Base-by-base conservation (phyloP, 2,888 invertebrate genomes). In the Tholera decimalis region DNA sequence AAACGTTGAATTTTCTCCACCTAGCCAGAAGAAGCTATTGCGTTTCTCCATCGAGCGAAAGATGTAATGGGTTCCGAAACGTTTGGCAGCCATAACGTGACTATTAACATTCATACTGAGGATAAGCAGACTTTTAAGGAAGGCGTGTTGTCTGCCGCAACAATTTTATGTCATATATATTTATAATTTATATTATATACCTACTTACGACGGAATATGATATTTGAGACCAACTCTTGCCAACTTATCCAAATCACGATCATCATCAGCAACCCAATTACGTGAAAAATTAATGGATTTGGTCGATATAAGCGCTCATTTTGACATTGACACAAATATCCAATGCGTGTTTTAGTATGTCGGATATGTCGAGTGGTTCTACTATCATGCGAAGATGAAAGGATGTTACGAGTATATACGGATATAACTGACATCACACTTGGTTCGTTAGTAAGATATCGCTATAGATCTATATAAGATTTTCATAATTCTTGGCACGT, bases 41-140 rank as follows among this genome's bases (percentile, higher is more conserved):
- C 47, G 15, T 20, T 46, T 37, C 47, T 41, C 39, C 55, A 59
- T 73, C 44, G 57, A 9, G 50, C 72, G 54, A 69, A 64, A 62
- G 56, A 22, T 53, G 41, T 66, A 66, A 69, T 66, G 56, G 39
- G 60, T 73, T 80, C 61, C 73, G 61, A 55, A 51, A 50, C 78
- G 59, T 80, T 79, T 67, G 63, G 53, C 73, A 77, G 50, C 47
- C 46, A 64, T 79, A 77, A 79, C 66, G 67, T 26, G 51, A 28
- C 28, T 51, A 51, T 61, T 59, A 73, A 58, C n/a, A 44, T 41
- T 30, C 33, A 51, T 54, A 30, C 26, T 73, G 58, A 78, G 58
- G 58, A 66, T 61, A 51, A 59, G 51, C 74, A 66, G 74, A 61
- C 24, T 51, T 26, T 39, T 18, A 20, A 7, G 44, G 26, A 39